Conservation (phyloP, 1,140 invertebrate species). For the Helicoverpa armigera region DNA sequence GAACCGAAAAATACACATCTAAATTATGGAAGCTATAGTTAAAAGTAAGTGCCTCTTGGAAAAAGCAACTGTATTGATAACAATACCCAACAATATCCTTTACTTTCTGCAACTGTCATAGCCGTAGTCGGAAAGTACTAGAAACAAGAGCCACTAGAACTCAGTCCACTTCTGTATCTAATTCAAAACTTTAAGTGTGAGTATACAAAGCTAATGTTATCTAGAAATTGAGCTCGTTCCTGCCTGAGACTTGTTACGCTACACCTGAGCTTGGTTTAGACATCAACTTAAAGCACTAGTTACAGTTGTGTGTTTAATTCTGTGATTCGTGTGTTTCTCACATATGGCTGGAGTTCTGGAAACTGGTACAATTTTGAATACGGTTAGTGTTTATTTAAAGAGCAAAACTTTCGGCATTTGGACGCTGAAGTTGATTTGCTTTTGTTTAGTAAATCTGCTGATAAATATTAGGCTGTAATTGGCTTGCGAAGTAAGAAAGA, state of each 20-base stretch:
- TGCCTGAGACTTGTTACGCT: slow-evolving; percentile 18
- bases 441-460: not conserved
- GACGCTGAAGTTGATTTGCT: not conserved
- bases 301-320: slow-evolving; percentile 32
- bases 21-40: too few relatives aligned
- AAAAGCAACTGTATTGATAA: too few relatives aligned
- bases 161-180: not conserved
- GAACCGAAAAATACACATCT: too few relatives aligned
- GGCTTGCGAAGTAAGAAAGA: too few relatives aligned
- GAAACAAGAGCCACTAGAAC: not conserved
- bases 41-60: too few relatives aligned
- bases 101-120: too few relatives aligned
- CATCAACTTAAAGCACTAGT: slow-evolving; percentile 20
- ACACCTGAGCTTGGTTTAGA: slow-evolving; percentile 8
- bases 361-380: not conserved
- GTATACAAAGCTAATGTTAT: slow-evolving; percentile 27
- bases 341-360: slow-evolving; percentile 20
- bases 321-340: slow-evolving; percentile 37
- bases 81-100: too few relatives aligned
- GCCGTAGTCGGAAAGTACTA: too few relatives aligned
- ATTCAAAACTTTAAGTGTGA: slow-evolving; percentile 6
- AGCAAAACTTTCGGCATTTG: not conserved
- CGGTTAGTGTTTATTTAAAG: slow-evolving; percentile 2
- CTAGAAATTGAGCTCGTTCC: slow-evolving; percentile 12
- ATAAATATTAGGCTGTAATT: not conserved